These are phyloP conservation scores for Neoascia interrupta DNA, from an alignment of 2,888 invertebrate genomes.

Conservation along the genomic window DNA sequence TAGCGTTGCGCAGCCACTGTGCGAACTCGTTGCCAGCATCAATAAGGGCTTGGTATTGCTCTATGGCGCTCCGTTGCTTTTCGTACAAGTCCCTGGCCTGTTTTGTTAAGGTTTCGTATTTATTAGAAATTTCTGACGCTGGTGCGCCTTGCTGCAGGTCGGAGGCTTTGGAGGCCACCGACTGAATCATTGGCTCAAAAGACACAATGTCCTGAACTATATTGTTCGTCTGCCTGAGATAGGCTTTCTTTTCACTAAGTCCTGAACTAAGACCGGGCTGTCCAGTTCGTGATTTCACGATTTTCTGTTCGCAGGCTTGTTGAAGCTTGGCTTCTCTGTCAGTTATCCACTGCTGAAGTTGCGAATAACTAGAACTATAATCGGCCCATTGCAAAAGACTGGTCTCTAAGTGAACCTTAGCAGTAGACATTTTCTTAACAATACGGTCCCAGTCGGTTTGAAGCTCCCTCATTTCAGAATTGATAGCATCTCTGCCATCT, in stretches of 20 bases:
- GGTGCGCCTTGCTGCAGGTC: conserved; percentile 94
- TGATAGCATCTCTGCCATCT: conserved; percentile 93
- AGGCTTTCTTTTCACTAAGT: conserved; percentile 92
- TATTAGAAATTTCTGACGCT: conserved; percentile 93
- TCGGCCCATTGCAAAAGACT: conserved; percentile 96
- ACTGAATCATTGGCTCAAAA: conserved; percentile 98
- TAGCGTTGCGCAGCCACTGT: conserved; percentile 94
- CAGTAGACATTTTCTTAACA: conserved; percentile 93
- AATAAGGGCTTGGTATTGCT: conserved; percentile 94
- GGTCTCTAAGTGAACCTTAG: conserved; percentile 94
- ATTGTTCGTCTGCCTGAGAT: conserved; percentile 93
- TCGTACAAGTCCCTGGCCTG: conserved; percentile 94
- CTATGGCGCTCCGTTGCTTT: conserved; percentile 93
- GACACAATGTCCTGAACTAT: conserved; percentile 98
- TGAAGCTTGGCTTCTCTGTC: conserved; percentile 95
- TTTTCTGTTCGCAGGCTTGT: conserved; percentile 92
- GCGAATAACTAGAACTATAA: conserved; percentile 95
- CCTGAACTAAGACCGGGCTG: conserved; percentile 89
- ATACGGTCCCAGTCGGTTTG: conserved; percentile 95
- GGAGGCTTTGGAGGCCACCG: conserved; percentile 95
- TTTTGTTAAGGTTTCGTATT: conserved; percentile 93
- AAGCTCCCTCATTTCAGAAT: conserved; percentile 91
- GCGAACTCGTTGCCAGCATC: conserved; percentile 95
- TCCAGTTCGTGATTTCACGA: conserved; percentile 88
- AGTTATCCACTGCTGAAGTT: conserved; percentile 95